Evolutionary conservation across 2,888 invertebrate genomes (phyloP), one percentile per base, ranked within the genome.

Genomic region (Zonitis immaculata): DNA sequence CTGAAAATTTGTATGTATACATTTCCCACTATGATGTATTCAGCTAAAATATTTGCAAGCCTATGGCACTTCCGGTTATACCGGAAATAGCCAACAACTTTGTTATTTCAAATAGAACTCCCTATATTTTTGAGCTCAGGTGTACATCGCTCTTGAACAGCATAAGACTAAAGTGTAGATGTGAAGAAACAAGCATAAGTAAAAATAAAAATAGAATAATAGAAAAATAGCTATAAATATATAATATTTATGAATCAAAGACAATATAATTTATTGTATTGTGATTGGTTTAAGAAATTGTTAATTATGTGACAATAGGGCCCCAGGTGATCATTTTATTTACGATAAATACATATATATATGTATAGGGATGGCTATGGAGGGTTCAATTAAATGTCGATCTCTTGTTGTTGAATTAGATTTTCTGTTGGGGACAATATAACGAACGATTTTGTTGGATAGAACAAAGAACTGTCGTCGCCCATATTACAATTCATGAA

Each of bases 41-140:
- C n/a, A n/a, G n/a, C n/a, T n/a, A n/a, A n/a, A n/a, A n/a, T n/a
- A n/a, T n/a, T n/a, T n/a, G n/a, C n/a, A n/a, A n/a, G n/a, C n/a
- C n/a, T n/a, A n/a, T n/a, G n/a, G n/a, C n/a, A n/a, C n/a, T n/a
- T n/a, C n/a, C n/a, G n/a, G n/a, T n/a, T n/a, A n/a, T n/a, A n/a
- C n/a, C n/a, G n/a, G n/a, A n/a, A n/a, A n/a, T n/a, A n/a, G n/a
- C n/a, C n/a, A n/a, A n/a, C n/a, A n/a, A n/a, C n/a, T n/a, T n/a
- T n/a, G n/a, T n/a, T n/a, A n/a, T n/a, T n/a, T n/a, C n/a, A n/a
- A n/a, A n/a, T n/a, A n/a, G n/a, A n/a, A n/a, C n/a, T n/a, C n/a
- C n/a, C n/a, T n/a, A n/a, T n/a, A n/a, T n/a, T n/a, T 52, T 42
- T 39, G 56, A 49, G 52, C 51, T 52, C 56, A 56, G 56, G 56